phyloP scores from a whole-genome alignment of 2,797 vertebrate species.

The Tapirus indicus region DNA sequence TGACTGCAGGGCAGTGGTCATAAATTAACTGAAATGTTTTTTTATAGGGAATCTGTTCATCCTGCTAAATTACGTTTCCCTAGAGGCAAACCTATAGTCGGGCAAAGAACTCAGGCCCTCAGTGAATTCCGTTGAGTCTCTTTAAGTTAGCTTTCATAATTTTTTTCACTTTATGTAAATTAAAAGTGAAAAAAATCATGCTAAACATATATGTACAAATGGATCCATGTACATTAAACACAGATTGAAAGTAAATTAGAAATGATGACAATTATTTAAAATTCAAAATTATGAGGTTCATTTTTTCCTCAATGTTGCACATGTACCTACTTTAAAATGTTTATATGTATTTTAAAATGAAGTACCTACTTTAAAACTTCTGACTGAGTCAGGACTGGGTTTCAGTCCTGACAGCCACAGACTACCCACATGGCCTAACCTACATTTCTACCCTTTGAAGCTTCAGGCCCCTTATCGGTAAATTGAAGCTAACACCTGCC shows the following conservation, averaged over 20 bases:
- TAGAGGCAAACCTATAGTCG: background rate
- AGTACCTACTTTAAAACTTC: background rate
- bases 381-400: background rate
- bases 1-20: background rate
- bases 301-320: background rate
- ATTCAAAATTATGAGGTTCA: background rate
- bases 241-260: background rate
- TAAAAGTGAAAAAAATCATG: background rate
- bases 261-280: background rate
- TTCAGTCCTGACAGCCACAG: background rate
- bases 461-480: background rate
- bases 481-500: background rate
- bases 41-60: background rate
- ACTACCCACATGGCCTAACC: fast-evolving
- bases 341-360: background rate
- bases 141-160: background rate
- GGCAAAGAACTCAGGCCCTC: background rate
- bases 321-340: background rate
- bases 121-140: background rate
- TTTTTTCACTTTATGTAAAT: background rate
- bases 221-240: background rate
- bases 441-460: background rate
- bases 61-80: background rate
- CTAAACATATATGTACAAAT: background rate
- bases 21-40: background rate